Evolutionary conservation across 1,140 invertebrate genomes (phyloP).

Genomic region (Condylostylus longicornis): DNA sequence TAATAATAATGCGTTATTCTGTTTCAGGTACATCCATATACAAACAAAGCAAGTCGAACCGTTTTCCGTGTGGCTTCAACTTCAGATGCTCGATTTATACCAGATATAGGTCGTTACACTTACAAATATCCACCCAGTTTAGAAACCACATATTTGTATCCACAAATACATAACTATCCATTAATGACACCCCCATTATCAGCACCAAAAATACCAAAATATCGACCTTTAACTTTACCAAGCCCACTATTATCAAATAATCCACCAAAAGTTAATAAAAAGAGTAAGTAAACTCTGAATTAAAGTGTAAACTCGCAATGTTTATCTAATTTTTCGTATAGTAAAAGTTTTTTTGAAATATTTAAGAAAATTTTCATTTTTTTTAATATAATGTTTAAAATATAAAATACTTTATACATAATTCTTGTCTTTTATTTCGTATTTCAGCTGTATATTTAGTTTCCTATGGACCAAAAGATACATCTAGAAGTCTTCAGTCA

Average conservation of each 20-base stretch:
- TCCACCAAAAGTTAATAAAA: no score
- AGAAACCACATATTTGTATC: slow-evolving; percentile 29
- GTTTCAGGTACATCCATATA: slow-evolving; percentile 25
- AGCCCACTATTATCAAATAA: slow-evolving; percentile 12
- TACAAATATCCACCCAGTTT: slow-evolving; percentile 21
- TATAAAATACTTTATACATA: no score
- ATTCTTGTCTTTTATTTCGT: no score
- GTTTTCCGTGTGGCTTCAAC: slow-evolving; percentile 27
- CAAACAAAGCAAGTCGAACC: slow-evolving; percentile 21
- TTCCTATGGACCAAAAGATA: no score
- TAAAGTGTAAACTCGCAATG: no score
- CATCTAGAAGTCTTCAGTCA: no score
- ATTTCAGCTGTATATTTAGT: no score
- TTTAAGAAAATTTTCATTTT: no score
- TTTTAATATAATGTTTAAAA: no score
- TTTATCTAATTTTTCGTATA: no score
- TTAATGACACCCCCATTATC: slow-evolving; percentile 17
- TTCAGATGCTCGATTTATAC: slow-evolving; percentile 26
- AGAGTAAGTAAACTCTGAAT: no score
- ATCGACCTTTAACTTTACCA: slow-evolving; percentile 24
- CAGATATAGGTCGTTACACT: slow-evolving; percentile 23
- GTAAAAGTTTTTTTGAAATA: no score
- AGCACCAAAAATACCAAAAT: slow-evolving; percentile 14
- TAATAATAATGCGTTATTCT: background rate
- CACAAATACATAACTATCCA: slow-evolving; percentile 24